Conservation (phyloP, 2,113 vertebrate genomes). For the Gopherus evgoodei region DNA sequence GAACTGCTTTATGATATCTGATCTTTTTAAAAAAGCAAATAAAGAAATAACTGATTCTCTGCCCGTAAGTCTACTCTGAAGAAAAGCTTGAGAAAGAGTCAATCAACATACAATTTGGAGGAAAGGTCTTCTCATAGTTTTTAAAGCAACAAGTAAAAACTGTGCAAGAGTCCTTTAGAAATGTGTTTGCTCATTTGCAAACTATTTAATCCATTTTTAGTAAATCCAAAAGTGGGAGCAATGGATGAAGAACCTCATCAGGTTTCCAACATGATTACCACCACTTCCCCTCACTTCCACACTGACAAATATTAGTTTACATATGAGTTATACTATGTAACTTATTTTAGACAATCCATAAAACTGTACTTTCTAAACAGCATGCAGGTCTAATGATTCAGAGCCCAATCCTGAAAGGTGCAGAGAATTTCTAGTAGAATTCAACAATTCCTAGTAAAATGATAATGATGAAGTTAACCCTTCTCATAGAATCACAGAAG, state of each 20-base stretch:
- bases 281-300: background rate
- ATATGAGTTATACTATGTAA: background rate
- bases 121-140: background rate
- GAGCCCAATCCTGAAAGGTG: background rate
- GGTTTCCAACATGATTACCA: background rate
- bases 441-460: background rate
- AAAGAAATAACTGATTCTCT: background rate
- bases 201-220: background rate
- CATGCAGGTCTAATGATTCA: background rate
- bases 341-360: background rate
- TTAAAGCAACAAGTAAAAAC: background rate
- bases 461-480: too few relatives aligned
- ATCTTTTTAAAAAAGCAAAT: background rate
- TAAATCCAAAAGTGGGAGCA: background rate
- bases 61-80: background rate
- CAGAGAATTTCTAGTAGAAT: background rate
- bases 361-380: background rate
- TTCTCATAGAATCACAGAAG: too few relatives aligned
- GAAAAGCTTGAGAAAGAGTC: background rate
- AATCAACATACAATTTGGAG: background rate
- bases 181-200: background rate
- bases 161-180: background rate
- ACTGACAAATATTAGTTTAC: fast-evolving
- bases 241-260: background rate
- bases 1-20: background rate